Evolutionary conservation across 2,888 invertebrate species (phyloP).

Genomic region (Julus scandinavius): DNA sequence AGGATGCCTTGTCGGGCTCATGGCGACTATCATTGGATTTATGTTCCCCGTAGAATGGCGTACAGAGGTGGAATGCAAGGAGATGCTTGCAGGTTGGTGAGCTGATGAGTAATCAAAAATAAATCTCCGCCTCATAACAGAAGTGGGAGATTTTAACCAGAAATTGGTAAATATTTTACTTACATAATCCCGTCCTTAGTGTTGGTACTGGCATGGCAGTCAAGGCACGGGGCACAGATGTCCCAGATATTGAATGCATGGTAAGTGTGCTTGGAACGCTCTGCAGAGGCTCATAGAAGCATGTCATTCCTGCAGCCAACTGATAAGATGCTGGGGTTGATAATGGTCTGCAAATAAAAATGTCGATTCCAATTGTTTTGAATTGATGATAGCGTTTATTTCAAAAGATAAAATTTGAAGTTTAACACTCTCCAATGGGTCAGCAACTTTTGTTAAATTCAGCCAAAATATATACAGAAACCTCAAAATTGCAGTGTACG

Average conservation of each 20-base stretch:
- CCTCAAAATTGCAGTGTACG: too few relatives aligned
- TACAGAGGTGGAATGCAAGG: conserved; percentile 47
- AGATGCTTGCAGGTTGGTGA: conserved; percentile 50
- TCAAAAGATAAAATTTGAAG: too few relatives aligned
- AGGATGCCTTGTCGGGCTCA: conserved; percentile 53
- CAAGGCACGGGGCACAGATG: conserved; percentile 54
- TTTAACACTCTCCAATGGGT: too few relatives aligned
- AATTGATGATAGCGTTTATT: neutral
- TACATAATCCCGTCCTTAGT: conserved; percentile 41
- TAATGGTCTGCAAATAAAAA: neutral
- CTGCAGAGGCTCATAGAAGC: conserved; percentile 52
- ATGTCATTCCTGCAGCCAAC: conserved; percentile 54
- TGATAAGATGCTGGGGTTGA: conserved; percentile 39
- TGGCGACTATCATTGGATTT: conserved; percentile 56
- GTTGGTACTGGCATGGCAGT: conserved; percentile 57
- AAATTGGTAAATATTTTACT: neutral
- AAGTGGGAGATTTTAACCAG: neutral
- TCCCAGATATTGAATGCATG: conserved; percentile 52
- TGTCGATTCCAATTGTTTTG: too few relatives aligned
- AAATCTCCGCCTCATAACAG: neutral
- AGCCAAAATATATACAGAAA: too few relatives aligned
- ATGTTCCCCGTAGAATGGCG: conserved; percentile 48
- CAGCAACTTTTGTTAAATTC: neutral
- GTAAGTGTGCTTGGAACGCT: conserved; percentile 50
- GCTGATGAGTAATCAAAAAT: conserved; percentile 30